These are phyloP conservation scores for Agonopterix alstromeriana DNA, from an alignment of 2,888 invertebrate genomes.

Conservation along the genomic window DNA sequence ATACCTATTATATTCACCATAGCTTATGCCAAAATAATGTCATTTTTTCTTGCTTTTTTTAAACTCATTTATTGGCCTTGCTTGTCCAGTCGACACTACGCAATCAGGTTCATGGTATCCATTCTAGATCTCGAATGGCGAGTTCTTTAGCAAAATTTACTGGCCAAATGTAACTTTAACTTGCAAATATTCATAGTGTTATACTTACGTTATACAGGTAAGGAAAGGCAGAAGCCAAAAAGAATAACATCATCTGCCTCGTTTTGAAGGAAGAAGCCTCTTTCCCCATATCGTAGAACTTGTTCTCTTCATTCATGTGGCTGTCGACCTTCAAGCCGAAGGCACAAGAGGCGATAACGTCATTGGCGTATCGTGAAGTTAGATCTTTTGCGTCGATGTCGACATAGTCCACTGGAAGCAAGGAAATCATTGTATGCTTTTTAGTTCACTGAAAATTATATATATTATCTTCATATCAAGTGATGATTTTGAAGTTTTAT, in stretches of 20 bases:
- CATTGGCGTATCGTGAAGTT: slow-evolving; percentile 55
- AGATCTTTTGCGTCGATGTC: slow-evolving; percentile 54
- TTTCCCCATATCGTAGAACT: slow-evolving; percentile 71
- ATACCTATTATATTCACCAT: too few relatives aligned
- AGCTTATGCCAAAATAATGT: too few relatives aligned
- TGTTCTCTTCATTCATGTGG: slow-evolving; percentile 57
- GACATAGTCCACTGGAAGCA: slow-evolving; percentile 13
- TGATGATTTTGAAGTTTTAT: too few relatives aligned
- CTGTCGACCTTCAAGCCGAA: slow-evolving; percentile 74
- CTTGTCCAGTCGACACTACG: too few relatives aligned
- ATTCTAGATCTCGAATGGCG: too few relatives aligned
- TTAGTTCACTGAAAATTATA: background rate
- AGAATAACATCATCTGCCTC: slow-evolving; percentile 17
- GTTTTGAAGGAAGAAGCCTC: slow-evolving; percentile 34
- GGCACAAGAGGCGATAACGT: slow-evolving; percentile 67
- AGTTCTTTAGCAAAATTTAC: too few relatives aligned
- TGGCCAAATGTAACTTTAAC: background rate
- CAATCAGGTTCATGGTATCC: too few relatives aligned
- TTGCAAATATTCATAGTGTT: background rate
- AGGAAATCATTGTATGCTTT: background rate
- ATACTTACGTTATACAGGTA: too few relatives aligned
- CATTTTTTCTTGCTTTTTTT: too few relatives aligned
- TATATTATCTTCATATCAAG: too few relatives aligned
- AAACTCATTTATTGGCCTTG: too few relatives aligned
- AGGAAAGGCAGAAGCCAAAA: slow-evolving; percentile 1